phyloP scores from a whole-genome alignment of 2,113 vertebrate genomes.

The Melanocharis versteri region DNA sequence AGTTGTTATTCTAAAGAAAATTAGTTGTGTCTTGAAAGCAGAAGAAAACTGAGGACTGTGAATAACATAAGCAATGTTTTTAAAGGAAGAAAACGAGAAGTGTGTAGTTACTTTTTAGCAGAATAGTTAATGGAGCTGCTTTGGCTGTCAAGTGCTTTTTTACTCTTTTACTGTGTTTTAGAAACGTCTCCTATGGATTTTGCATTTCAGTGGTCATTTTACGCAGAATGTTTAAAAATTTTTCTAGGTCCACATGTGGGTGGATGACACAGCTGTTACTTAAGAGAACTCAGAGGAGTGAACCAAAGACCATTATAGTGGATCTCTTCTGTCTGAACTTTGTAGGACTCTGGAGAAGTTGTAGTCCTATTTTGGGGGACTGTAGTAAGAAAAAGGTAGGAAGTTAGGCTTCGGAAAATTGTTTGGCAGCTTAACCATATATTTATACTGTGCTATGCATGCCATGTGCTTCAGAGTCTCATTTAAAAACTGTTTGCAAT shows the following conservation, averaged over 20 bases:
- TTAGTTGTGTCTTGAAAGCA: background rate
- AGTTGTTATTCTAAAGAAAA: background rate
- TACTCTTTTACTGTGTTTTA: background rate
- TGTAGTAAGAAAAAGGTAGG: background rate
- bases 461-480: background rate
- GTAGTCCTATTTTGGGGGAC: background rate
- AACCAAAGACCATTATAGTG: background rate
- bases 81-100: background rate
- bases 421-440: background rate
- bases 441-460: background rate
- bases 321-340: background rate
- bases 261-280: background rate
- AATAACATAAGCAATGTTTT: background rate
- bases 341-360: background rate
- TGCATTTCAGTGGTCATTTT: background rate
- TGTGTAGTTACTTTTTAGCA: background rate
- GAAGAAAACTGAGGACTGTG: background rate
- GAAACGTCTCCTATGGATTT: background rate
- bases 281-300: background rate
- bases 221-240: background rate
- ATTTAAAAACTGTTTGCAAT: background rate
- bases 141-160: background rate
- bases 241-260: background rate
- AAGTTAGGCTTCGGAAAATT: background rate
- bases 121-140: background rate